Conservation (phyloP, 2,888 invertebrate genomes). For the Caenorhabditis sp. region DNA sequence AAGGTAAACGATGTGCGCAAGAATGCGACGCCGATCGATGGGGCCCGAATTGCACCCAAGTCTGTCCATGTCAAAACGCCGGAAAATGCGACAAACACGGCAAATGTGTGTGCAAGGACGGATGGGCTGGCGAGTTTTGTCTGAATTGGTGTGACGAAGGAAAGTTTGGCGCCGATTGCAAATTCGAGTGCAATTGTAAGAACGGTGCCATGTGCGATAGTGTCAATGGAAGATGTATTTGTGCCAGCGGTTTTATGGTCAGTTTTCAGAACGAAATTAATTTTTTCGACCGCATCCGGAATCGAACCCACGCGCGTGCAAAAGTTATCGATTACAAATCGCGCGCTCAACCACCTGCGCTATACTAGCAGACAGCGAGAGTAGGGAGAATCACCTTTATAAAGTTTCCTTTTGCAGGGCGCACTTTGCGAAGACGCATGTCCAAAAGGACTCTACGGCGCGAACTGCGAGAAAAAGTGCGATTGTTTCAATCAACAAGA, state of each 20-base stretch:
- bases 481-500: slow-evolving; percentile 66
- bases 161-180: slow-evolving; percentile 57
- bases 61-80: slow-evolving; percentile 66
- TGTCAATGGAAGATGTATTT: slow-evolving; percentile 73
- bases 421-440: slow-evolving; percentile 60
- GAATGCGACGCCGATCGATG: slow-evolving; percentile 80
- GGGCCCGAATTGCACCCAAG: slow-evolving; percentile 47
- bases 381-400: neutral
- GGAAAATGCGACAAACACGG: slow-evolving; percentile 61
- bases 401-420: slow-evolving; percentile 38
- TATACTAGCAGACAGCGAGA: too few relatives aligned
- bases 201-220: slow-evolving; percentile 74
- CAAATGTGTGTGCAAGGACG: slow-evolving; percentile 57
- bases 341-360: too few relatives aligned
- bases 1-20: slow-evolving; percentile 82
- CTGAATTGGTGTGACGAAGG: slow-evolving; percentile 59
- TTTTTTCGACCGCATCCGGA: too few relatives aligned
- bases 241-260: slow-evolving; percentile 71
- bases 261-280: too few relatives aligned
- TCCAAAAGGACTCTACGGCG: slow-evolving; percentile 51
- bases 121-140: slow-evolving; percentile 61
- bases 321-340: too few relatives aligned
- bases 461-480: slow-evolving; percentile 58
- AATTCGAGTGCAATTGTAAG: slow-evolving; percentile 64
- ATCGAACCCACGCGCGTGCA: too few relatives aligned